Evolutionary conservation across 2,113 vertebrate genomes (phyloP).

Genomic region (Smithornis capensis): DNA sequence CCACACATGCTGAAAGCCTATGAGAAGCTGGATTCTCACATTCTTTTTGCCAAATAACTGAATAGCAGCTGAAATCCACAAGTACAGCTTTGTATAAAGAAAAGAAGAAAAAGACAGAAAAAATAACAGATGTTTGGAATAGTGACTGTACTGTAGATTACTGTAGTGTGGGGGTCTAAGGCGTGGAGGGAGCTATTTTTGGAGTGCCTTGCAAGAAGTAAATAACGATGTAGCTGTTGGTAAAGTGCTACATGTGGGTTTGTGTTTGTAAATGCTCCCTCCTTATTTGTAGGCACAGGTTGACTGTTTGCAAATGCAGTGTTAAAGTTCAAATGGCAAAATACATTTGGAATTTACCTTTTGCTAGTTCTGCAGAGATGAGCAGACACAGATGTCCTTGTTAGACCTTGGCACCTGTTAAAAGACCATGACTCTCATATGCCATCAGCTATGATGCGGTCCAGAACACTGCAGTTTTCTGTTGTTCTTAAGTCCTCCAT

Average conservation of each 20-base stretch:
- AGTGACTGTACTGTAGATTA: not conserved
- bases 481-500: not conserved
- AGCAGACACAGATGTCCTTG: not conserved
- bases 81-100: not conserved
- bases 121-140: constrained; percentile 20
- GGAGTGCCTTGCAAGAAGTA: not conserved
- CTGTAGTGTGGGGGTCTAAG: not conserved
- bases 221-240: not conserved
- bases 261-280: not conserved
- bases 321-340: not conserved
- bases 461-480: not conserved
- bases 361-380: not conserved
- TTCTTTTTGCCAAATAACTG: constrained; percentile 45
- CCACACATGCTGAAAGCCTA: not conserved
- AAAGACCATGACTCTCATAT: not conserved
- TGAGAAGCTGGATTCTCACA: constrained; percentile 39
- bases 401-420: not conserved
- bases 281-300: not conserved
- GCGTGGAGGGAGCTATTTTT: not conserved
- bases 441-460: not conserved
- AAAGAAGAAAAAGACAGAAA: not conserved
- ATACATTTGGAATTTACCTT: not conserved
- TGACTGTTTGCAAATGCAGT: not conserved
- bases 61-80: constrained; percentile 50
- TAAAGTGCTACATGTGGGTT: not conserved